Evolutionary conservation across 1,140 invertebrate species (phyloP), one percentile per base, ranked within the genome.

Genomic region (Alviniconcha marisindica): DNA sequence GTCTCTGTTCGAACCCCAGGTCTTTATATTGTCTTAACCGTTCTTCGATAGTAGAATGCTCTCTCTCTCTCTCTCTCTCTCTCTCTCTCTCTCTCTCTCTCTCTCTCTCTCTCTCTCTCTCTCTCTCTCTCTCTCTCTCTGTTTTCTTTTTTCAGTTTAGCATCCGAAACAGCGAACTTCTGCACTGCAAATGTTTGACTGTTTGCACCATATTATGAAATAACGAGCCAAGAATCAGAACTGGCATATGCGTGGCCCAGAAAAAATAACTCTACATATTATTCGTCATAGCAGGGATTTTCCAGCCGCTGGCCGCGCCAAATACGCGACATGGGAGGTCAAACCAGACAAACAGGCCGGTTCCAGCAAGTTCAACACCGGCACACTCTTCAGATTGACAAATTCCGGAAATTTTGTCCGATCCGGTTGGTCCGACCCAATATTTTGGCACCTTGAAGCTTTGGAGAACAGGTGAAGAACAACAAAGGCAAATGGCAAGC

Each of bases 391-490:
- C 33, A 36, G 63, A 31, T 69, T 36, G n/a, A 31, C 2, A 42
- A 51, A 44, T 42, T 1, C 44, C 10, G 4, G 38, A 24, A 69
- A 10, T 69, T 69, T 71, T 1, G 69, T 71, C 24, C 69, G 7
- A 71, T 71, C 36, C 36, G 40, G 18, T 71, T 71, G 36, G 36
- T 40, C 69, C 69, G 10, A 15, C 38, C 69, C 69, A 71, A 71
- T 71, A 71, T 71, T 71, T 40, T 24, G 14, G 24, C 69, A 71
- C 69, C 69, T 71, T 71, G 69, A 71, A 71, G 7, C 69, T 24
- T 7, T 33, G 14, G 31, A 71, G 14, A 71, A 40, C 33, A 40
- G 69, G 36, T 60, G 14, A 15, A 71, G 0, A 40, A 18, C 69
- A 71, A 71, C 69, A 71, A 7, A 36, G 36, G 14, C 14, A 42